Evolutionary conservation across 1,140 invertebrate genomes (phyloP), one percentile per base, ranked within the genome.

Genomic region (Macrotrachela quadricornifera): DNA sequence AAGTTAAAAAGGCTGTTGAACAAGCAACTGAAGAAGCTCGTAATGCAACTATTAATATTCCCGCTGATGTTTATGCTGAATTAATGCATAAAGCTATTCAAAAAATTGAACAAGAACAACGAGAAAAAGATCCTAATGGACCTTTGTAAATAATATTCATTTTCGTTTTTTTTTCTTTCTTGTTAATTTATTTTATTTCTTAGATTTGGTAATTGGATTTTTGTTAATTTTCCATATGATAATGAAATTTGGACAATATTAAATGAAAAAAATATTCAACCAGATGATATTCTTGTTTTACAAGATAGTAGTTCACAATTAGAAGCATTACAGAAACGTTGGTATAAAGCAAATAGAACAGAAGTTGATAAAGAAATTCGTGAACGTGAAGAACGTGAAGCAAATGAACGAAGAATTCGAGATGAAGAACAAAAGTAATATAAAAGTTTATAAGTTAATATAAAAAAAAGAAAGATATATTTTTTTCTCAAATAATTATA

Each of bases 201-300:
- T 54, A 69, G 66, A 30, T 54, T 64, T 60, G 69, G 69, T 48
- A 65, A 65, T 17, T 71, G 67, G 67, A 65, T 71, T 45, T 51
- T 71, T 10, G 69, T 70, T 47, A 67, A 68, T 59, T 71, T 67
- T 58, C 69, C 69, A 12, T 56, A 56, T 15, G 66, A 60, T 12
- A 57, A 61, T 16, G 68, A 70, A n/a, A 64, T 65, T 54, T 69
- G 66, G 65, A 63, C 59, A 40, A 59, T 60, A 21, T 58, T 63
- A 49, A 58, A 66, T 18, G 68, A 70, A 52, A 65, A 62, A 49
- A 62, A 62, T 44, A 51, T 67, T 12, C 51, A 66, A 17, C 65
- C 65, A 8, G 67, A 69, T 57, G 63, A 66, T 46, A 58, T 68
- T 2, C 56, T 68, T 13, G 47, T 60, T 14, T 55, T 69, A 37